Conservation (phyloP, 2,888 invertebrate genomes). For the Erpobdella octoculata region DNA sequence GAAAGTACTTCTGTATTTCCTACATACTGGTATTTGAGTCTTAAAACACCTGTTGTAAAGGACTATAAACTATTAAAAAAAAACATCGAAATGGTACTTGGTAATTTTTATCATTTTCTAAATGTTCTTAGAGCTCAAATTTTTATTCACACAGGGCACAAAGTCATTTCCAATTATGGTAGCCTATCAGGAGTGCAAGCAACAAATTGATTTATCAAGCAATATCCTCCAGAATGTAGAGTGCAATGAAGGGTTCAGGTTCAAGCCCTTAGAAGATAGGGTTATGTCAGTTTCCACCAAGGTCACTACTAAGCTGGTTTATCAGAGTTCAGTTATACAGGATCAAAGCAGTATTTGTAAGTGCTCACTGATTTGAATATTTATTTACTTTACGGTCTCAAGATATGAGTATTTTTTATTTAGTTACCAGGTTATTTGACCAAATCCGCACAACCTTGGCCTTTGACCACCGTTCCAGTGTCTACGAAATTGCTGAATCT, state of each 20-base stretch:
- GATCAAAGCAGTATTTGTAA: not conserved
- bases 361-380: no score
- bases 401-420: not conserved
- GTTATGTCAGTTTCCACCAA: conserved; percentile 53
- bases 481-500: conserved; percentile 35
- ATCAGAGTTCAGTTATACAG: conserved; percentile 30
- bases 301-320: conserved; percentile 48
- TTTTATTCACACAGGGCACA: no score
- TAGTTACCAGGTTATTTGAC: no score
- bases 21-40: no score
- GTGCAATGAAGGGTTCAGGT: conserved; percentile 66
- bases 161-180: conserved; percentile 50
- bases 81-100: no score
- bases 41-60: no score
- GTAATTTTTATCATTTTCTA: no score
- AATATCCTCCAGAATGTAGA: no score
- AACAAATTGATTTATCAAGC: conserved; percentile 65
- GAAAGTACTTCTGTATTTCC: no score
- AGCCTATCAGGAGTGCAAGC: conserved; percentile 61
- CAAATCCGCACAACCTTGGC: conserved; percentile 53
- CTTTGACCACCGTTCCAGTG: conserved; percentile 61
- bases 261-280: conserved; percentile 63
- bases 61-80: no score
- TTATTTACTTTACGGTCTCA: not conserved
- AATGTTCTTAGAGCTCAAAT: no score